Evolutionary conservation across 2,888 invertebrate species (phyloP), one percentile per base, ranked within the genome.

Genomic region (Sceliomorpha sp.): DNA sequence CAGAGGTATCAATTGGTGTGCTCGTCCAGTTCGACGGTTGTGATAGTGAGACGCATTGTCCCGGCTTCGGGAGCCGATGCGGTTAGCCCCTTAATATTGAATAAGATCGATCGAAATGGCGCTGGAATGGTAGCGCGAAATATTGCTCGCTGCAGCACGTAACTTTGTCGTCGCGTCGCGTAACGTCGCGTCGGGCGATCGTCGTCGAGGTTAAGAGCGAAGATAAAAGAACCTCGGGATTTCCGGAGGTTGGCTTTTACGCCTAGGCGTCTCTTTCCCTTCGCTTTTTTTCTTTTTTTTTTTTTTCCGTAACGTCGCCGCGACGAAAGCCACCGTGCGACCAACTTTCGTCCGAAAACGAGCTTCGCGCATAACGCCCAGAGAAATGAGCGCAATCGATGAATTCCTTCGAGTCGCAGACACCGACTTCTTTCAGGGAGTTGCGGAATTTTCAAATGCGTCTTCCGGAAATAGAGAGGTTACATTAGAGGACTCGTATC

Each of bases 1-100:
- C 75, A 70, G 77, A 73, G 80, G 82, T 83, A 85, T 85, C 84
- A 84, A 85, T 85, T 84, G 85, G 81, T 78, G 82, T 74, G 73
- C 72, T 72, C 77, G 10, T 34, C 47, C 55, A 39, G 45, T 64
- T 73, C 74, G 63, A 59, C 60, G 59, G 74, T 59, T 72, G 74
- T 76, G 78, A 80, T 83, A 83, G 82, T 77, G 81, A 83, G 82
- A 81, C 78, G 78, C 80, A 83, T 82, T 83, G 82, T 83, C 58
- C 51, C 40, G 34, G 13, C 32, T 45, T 37, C 32, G 51, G 29
- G 29, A 29, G 40, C 40, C 66, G 64, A 59, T 45, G 70, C 68
- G 74, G 76, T 71, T 71, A 62, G 62, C 72, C 62, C 78, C 80
- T 83, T 82, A 81, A 83, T 83, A 83, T 83, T 83, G 81, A 82